Conservation (phyloP, 2,888 invertebrate genomes). For the Byasa hedistus region DNA sequence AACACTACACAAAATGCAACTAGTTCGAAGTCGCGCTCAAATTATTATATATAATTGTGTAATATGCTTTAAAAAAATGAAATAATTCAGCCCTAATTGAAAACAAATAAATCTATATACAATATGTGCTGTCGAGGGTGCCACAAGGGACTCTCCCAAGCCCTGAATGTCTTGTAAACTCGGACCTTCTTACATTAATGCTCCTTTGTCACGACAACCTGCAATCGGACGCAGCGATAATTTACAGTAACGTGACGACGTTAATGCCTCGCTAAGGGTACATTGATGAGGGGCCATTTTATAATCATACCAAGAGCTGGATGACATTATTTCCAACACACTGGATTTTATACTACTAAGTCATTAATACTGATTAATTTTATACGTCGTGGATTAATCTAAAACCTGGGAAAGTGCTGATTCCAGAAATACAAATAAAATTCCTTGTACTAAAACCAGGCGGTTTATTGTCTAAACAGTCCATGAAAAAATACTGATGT, state of each 20-base stretch:
- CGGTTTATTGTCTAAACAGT: no score
- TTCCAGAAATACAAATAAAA: no score
- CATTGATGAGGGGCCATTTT: conserved; percentile 59
- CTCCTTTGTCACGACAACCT: conserved; percentile 71
- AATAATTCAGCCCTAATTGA: neutral
- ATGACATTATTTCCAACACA: conserved; percentile 53
- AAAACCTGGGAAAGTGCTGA: no score
- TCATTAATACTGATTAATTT: neutral
- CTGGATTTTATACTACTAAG: neutral
- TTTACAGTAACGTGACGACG: conserved; percentile 70
- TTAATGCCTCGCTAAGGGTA: conserved; percentile 56
- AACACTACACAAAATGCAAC: no score
- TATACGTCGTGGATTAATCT: neutral
- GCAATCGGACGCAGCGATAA: conserved; percentile 74
- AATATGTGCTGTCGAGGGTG: conserved; percentile 35
- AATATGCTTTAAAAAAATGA: neutral
- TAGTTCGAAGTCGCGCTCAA: no score
- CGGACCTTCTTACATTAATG: conserved; percentile 68
- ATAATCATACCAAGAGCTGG: conserved; percentile 54
- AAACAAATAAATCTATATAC: no score
- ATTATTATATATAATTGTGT: neutral
- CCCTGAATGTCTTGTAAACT: conserved; percentile 64
- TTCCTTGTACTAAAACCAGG: no score
- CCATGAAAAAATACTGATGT: no score
- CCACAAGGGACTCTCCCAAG: conserved; percentile 55